Evolutionary conservation across 2,797 vertebrate species (phyloP).

Genomic region (Sciurus carolinensis): DNA sequence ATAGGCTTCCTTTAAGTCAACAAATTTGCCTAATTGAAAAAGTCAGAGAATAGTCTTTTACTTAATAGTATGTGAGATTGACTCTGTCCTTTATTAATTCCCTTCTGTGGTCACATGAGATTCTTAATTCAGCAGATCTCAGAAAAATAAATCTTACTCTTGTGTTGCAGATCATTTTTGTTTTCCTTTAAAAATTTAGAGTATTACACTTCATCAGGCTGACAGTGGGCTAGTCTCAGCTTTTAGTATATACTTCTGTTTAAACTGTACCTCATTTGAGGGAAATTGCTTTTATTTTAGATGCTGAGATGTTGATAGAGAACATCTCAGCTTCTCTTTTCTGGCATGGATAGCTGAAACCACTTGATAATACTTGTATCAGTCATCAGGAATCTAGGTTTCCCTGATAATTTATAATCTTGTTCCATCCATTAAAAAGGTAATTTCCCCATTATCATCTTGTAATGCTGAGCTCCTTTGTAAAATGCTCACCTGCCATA

Average conservation of each 20-base stretch:
- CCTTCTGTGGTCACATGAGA: not conserved
- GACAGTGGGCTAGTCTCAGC: not conserved
- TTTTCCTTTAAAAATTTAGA: slow-evolving; percentile 24
- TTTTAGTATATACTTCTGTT: not conserved
- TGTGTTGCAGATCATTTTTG: not conserved
- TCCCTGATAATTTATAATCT: not conserved
- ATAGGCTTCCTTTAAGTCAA: slow-evolving; percentile 5
- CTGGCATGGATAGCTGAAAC: slow-evolving; percentile 29
- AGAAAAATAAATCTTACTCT: not conserved
- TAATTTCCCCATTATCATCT: not conserved
- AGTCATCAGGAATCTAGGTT: slow-evolving; percentile 31
- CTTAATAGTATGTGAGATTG: not conserved
- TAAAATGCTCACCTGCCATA: not conserved
- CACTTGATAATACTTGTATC: slow-evolving; percentile 31
- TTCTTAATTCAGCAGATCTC: slow-evolving; percentile 28
- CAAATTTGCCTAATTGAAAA: slow-evolving; percentile 19
- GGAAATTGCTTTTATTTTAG: slow-evolving; percentile 45
- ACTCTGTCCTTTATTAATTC: not conserved
- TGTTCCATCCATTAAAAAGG: slow-evolving; percentile 26
- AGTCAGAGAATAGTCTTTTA: slow-evolving; percentile 4
- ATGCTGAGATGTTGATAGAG: not conserved
- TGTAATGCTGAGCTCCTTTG: not conserved
- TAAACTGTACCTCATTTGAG: slow-evolving; percentile 34
- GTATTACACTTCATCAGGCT: not conserved
- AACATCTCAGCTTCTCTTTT: slow-evolving; percentile 10